Percentiles rank a stretch among this genome's conserved stretches.
These are phyloP conservation scores for Pangasius mekongensis DNA, from an alignment of 2,797 vertebrate genomes.

Conservation along the genomic window DNA sequence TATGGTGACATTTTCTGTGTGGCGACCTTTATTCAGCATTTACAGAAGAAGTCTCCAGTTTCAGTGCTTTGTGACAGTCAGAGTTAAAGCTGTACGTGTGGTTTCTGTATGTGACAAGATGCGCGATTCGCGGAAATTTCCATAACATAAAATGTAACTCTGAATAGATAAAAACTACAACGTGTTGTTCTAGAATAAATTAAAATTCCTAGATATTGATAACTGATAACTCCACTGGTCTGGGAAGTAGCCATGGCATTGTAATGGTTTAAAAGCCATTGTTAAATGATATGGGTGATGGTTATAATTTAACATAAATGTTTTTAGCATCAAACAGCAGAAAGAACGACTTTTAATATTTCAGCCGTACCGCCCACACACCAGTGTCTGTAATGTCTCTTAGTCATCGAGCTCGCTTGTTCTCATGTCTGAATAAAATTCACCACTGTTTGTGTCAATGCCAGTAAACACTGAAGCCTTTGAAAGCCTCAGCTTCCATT, in stretches of 20 bases:
- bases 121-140: neutral
- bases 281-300: neutral
- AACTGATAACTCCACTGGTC: neutral
- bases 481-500: constrained; percentile 25
- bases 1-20: neutral
- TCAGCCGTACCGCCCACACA: neutral
- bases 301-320: neutral
- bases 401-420: constrained; percentile 8
- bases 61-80: neutral
- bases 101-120: neutral
- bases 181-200: neutral
- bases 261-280: neutral
- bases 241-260: neutral
- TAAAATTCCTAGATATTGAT: neutral
- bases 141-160: neutral
- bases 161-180: neutral
- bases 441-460: neutral
- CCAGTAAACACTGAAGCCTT: constrained; percentile 19
- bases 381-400: neutral
- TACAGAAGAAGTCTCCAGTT: neutral
- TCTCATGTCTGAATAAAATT: constrained; percentile 15
- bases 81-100: neutral
- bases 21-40: neutral
- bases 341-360: neutral
- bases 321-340: constrained; percentile 2